A percentile compares a stretch with the other conserved stretches of the same genome.
These are phyloP conservation scores for Camponotus vicinus DNA, from an alignment of 1,140 invertebrate genomes.

Conservation along the genomic window DNA sequence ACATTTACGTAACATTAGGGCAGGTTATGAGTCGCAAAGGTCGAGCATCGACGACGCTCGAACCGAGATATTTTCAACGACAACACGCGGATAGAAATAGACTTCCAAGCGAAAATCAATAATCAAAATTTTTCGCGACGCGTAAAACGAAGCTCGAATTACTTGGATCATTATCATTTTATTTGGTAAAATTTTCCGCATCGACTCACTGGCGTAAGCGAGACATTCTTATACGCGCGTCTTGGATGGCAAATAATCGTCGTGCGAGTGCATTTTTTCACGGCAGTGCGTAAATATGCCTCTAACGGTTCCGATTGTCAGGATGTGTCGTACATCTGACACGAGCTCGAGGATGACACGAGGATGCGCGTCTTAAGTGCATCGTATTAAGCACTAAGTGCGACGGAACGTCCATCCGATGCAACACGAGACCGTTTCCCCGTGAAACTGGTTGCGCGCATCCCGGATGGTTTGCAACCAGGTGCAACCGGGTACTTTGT, in stretches of 20 bases:
- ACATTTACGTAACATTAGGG: constrained; percentile 42
- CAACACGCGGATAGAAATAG: neutral
- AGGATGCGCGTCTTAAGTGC: constrained; percentile 71
- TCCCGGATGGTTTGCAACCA: constrained; percentile 24
- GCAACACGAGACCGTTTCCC: constrained; percentile 23
- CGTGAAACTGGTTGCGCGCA: constrained; percentile 39
- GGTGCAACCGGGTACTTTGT: constrained; percentile 63
- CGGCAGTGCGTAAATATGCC: constrained; percentile 40
- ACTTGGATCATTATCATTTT: no score
- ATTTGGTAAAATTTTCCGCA: neutral
- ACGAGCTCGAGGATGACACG: constrained; percentile 34
- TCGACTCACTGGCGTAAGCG: neutral
- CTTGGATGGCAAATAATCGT: neutral
- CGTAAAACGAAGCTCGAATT: no score
- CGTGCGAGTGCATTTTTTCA: constrained; percentile 36
- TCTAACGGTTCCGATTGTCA: constrained; percentile 79
- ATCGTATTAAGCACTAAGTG: constrained; percentile 62
- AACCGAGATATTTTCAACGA: neutral
- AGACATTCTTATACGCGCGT: neutral
- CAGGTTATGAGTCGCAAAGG: constrained; percentile 22
- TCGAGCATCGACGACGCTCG: neutral
- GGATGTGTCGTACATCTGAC: constrained; percentile 71
- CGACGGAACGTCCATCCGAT: constrained; percentile 26
- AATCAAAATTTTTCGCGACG: neutral
- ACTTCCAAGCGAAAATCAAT: neutral